Evolutionary conservation across 2,797 vertebrate species (phyloP), one percentile per base, ranked within the genome.

Genomic region (Ciconia nigra): DNA sequence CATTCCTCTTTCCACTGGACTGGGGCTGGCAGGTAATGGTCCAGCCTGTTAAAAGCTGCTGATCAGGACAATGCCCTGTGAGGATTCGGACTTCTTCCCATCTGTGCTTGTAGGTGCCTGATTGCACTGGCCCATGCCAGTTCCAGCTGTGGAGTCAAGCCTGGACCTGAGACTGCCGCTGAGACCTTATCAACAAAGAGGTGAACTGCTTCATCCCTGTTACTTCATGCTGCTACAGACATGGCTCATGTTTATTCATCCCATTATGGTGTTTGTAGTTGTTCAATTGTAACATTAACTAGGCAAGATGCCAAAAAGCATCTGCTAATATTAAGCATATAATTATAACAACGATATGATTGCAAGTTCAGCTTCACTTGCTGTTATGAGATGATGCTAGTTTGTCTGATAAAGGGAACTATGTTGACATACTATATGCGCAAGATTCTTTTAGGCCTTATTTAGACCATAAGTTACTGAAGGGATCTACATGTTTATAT

Each of bases 371-470:
- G 52, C 79, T n/a, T 51, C 37, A 9, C 24, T 15, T 3, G 16
- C 69, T 63, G 78, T 35, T 61, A 22, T 0, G 72, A 80, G 59
- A 21, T 8, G 24, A 14, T 8, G 35, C 46, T 70, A 24, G 10
- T 37, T 35, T 52, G 57, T 5, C 54, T 54, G 63, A 49, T 51
- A 41, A 76, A 83, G 35, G 33, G 18, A 89, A 20, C 18, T 5
- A 1, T 25, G 37, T 2, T 33, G 86, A 33, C 17, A 12, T 19
- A 19, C 42, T 7, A 12, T 6, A 31, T 0, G 5, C 1, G 4
- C 54, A 35, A 62, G 46, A 54, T 82, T 29, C 80, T 78, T 77
- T 49, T 9, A 67, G 70, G 55, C 65, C 28, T 63, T 19, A 20
- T 21, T 47, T 67, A 65, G 28, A 9, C 42, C 1, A 0, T 9